A percentile compares a stretch with the other conserved stretches of the same genome.
These are phyloP conservation scores for Dromococcyx pavoninus DNA, from an alignment of 2,797 vertebrate species.

Conservation along the genomic window DNA sequence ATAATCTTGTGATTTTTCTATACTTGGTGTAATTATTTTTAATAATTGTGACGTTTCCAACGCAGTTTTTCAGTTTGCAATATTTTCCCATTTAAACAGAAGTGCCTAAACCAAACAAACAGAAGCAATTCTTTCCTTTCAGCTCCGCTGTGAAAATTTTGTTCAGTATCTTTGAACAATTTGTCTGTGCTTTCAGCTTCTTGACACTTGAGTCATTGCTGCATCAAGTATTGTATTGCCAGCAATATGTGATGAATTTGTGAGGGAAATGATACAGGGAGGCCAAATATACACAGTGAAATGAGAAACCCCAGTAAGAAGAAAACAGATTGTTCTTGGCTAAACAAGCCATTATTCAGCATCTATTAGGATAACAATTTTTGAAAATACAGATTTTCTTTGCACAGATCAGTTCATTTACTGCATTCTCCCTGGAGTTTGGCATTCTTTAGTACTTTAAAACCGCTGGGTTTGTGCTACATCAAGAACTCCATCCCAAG, in stretches of 20 bases:
- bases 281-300: neutral
- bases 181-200: neutral
- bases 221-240: neutral
- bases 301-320: neutral
- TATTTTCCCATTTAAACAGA: neutral
- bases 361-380: neutral
- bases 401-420: neutral
- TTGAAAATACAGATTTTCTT: neutral
- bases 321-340: conserved; percentile 10
- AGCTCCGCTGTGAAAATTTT: neutral
- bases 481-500: neutral
- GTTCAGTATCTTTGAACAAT: neutral
- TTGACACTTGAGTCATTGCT: neutral
- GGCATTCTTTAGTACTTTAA: neutral
- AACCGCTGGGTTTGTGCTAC: neutral
- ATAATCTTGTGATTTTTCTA: neutral
- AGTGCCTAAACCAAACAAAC: neutral
- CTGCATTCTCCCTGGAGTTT: neutral
- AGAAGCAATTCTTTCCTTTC: neutral
- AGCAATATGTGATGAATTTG: neutral
- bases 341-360: neutral
- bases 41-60: neutral
- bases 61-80: neutral
- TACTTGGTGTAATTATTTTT: neutral
- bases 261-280: neutral